Evolutionary conservation across 2,113 vertebrate species (phyloP), one percentile per base, ranked within the genome.

Genomic region (Phodopus roborovskii): DNA sequence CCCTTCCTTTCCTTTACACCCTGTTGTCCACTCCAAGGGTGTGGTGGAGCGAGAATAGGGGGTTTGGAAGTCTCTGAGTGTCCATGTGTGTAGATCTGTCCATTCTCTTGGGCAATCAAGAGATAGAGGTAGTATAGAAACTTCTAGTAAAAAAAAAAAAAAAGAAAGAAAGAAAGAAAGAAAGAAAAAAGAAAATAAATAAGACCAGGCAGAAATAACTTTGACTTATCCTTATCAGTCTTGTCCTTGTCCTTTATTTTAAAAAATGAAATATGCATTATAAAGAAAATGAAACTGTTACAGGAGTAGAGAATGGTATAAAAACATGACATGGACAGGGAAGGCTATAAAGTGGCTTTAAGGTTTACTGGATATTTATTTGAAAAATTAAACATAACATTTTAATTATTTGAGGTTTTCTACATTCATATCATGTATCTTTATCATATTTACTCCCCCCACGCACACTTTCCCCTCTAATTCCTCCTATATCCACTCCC

Each of bases 251-350:
- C 33, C 7, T 85, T 83, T 93, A 73, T 71, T 6, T 74, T 42
- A 82, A 90, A 89, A 53, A 50, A 79, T 53, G 36, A 62, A 12
- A 11, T n/a, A 19, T 75, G 7, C 68, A n/a, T 50, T 77, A 15
- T 78, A 70, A 66, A 48, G 45, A 92, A 94, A 96, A 95, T 48
- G 74, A 96, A 70, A 17, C 11, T 66, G 6, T 36, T 50, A 45
- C 19, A 68, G 62, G 17, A 50, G 10, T 33, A 36, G 42, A 68
- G 42, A 68, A 66, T 36, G 28, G 42, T 70, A 24, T 73, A 36
- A 33, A 15, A 94, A 82, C 24, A 53, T 81, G 20, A 50, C 70
- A 58, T 5, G 60, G 83, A 64, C 39, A 84, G 36, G 92, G 36
- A 78, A 82, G 39, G n/a, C 7, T 15, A 58, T 24, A 33, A 79